Base-by-base conservation (phyloP, 2,113 vertebrate species). In the Phalacrocorax aristotelis region DNA sequence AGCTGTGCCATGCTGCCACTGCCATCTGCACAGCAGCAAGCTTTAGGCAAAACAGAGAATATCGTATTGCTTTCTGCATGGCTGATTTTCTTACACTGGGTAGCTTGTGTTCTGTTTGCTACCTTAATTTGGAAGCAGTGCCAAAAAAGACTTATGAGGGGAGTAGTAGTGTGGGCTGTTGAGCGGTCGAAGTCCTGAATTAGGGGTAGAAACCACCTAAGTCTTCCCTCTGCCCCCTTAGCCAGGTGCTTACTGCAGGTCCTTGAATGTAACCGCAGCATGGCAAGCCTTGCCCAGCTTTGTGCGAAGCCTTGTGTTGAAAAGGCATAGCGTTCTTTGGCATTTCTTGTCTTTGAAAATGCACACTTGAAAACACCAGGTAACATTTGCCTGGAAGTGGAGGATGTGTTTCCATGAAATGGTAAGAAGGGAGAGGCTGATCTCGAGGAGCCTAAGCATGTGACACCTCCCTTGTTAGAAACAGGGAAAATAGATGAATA, bases 81-180 rank as follows among this genome's bases (percentile, higher is more conserved):
- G 10, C 40, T 78, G 64, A 25, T n/a, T 88, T 90, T 74, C n/a
- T 80, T 65, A 12, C 1, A 14, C 71, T 89, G 4, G 5, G 10
- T 74, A 49, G 29, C 44, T 80, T 58, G 5, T 5, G 3, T 89
- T 92, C 84, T 51, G 14, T 55, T 90, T 54, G 38, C 71, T 89
- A 75, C 36, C 25, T 92, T 81, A 20, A 15, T 66, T 93, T 72
- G 27, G 54, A 87, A 87, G 30, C 27, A 20, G 27, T 55, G 46
- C 16, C 1, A 34, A 16, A 78, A 36, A 8, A 11, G 7, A 26
- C 11, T n/a, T 48, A 1, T 0, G 7, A 16, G 22, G 15, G 6
- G 8, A 7, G 14, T 34, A 61, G 30, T 27, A 66, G 30, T 1
- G 0, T n/a, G 34, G 54, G 13, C 32, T 89, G 13, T 49, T 30